Evolutionary conservation across 2,888 invertebrate genomes (phyloP), one percentile per base, ranked within the genome.

Genomic region (Zygothrica quintamaculata): DNA sequence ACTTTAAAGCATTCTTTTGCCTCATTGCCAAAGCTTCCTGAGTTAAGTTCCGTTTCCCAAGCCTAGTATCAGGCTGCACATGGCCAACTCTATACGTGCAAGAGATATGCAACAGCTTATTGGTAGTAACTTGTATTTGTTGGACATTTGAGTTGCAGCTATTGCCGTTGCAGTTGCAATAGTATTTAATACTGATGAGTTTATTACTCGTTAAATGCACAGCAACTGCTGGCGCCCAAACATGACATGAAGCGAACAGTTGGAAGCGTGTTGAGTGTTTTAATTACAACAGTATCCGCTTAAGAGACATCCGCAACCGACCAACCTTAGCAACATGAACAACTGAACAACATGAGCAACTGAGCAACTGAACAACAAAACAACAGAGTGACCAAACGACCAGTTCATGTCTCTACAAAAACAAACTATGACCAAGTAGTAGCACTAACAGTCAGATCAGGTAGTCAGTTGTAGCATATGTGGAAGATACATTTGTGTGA

Each of bases 261-360:
- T 58, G 72, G 72, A 18, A 36, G 39, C 65, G 12, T 48, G 61
- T 57, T 50, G 73, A 55, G 31, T 67, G 64, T 72, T 71, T 71
- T 73, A 73, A 73, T 73, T 72, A 59, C 55, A 47, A 37, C 15
- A 39, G 71, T 67, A 71, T 71, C 71, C 73, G 71, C 71, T 58
- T 72, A 6, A 34, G 34, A 55, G 59, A 60, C 71, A 70, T 70
- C 69, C 69, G 69, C 68, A 31, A 47, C 31, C n/a, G n/a, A n/a
- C n/a, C n/a, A n/a, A n/a, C n/a, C n/a, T n/a, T n/a, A n/a, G n/a
- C n/a, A n/a, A n/a, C n/a, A n/a, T n/a, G n/a, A n/a, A n/a, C n/a
- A n/a, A n/a, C n/a, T n/a, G n/a, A n/a, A n/a, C n/a, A n/a, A n/a
- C n/a, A n/a, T n/a, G n/a, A n/a, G n/a, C n/a, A n/a, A n/a, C n/a